A percentile compares a stretch with the other conserved stretches of the same genome.
These are phyloP conservation scores for Zootoca vivipara DNA, from an alignment of 2,113 vertebrate species.

Conservation along the genomic window DNA sequence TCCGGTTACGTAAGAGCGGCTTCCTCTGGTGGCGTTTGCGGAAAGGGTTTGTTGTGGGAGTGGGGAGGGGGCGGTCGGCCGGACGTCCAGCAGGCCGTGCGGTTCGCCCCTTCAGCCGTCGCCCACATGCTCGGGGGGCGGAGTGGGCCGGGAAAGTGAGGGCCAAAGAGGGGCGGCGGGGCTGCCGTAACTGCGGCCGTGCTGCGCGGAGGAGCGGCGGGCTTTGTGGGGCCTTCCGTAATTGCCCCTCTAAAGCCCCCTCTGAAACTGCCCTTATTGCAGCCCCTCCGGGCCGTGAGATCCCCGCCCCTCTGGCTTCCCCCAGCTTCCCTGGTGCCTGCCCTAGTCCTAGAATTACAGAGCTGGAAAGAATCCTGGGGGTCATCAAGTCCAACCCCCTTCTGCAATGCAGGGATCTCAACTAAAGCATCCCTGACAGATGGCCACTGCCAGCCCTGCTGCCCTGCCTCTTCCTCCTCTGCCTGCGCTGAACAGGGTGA, in stretches of 20 bases:
- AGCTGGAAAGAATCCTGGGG: too few species aligned
- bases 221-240: background rate
- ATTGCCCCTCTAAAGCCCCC: background rate
- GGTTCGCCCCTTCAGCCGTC: background rate
- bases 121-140: background rate
- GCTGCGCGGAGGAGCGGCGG: background rate
- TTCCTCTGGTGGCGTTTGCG: background rate
- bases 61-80: background rate
- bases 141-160: background rate
- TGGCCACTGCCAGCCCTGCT: too few species aligned
- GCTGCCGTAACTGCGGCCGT: too few species aligned
- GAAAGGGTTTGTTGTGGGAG: background rate
- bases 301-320: background rate
- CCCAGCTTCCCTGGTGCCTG: background rate
- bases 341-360: background rate
- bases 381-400: too few species aligned
- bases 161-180: too few species aligned
- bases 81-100: background rate
- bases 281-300: too few species aligned
- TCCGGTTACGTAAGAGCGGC: background rate
- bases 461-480: too few species aligned
- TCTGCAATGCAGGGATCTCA: too few species aligned
- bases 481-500: too few species aligned
- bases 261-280: background rate
- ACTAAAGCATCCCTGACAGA: too few species aligned